Evolutionary conservation across 2,888 invertebrate species (phyloP), one percentile per base, ranked within the genome.

Genomic region (Linnaemya vulpina): DNA sequence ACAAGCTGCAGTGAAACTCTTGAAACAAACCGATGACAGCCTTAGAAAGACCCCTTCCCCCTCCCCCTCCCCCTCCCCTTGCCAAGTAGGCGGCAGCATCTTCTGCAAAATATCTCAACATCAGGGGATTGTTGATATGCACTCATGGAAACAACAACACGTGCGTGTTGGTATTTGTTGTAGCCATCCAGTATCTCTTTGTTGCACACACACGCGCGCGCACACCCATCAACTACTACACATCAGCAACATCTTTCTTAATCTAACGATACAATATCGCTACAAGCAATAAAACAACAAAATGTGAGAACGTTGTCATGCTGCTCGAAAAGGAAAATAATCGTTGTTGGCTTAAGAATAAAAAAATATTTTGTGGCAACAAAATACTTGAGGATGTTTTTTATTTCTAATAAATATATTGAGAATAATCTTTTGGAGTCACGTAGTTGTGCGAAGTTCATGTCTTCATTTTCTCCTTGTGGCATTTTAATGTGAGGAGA

Each of bases 361-460:
- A 71, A 78, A 78, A 74, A 30, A 2, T 30, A 5, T 30, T 78
- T 74, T 78, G 62, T 74, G 58, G 79, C 74, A 83, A 40, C 22
- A 77, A 60, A 22, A 43, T 43, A 30, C 11, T 55, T 30, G 30
- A 3, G 38, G 49, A 58, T 35, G 30, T 35, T 63, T 86, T 87
- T 81, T 85, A n/a, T n/a, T n/a, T n/a, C n/a, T n/a, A n/a, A n/a
- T n/a, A n/a, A n/a, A n/a, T n/a, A n/a, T n/a, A n/a, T n/a, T n/a
- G n/a, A n/a, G n/a, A 85, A 86, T 87, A 87, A 81, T 82, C 82
- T 84, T 73, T 25, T 87, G 89, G 89, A 89, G 88, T 90, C 91
- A 90, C 90, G 90, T 90, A 90, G 90, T 90, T 90, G 90, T 91
- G 90, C 89, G 88, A 89, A 89, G 90, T 90, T 90, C 91, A 89